Evolutionary conservation across 2,797 vertebrate species (phyloP).

Genomic region (Acomys russatus): DNA sequence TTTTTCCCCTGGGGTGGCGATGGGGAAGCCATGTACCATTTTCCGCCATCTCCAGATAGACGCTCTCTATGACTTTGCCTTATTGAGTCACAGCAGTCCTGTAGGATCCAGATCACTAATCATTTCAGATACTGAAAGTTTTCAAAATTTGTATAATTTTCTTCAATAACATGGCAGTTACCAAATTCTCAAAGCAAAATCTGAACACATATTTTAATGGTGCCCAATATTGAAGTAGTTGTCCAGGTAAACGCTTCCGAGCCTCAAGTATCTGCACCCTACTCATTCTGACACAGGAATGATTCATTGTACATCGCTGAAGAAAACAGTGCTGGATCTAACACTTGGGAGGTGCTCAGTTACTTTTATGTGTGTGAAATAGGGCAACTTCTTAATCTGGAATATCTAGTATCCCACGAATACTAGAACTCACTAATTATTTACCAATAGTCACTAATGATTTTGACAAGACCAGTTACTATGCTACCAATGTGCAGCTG

Average conservation of each 20-base stretch:
- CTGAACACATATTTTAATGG: neutral
- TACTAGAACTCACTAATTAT: neutral
- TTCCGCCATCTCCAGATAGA: neutral
- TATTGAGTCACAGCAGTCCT: neutral
- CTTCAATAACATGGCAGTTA: neutral
- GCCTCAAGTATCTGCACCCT: neutral
- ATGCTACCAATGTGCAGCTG: neutral
- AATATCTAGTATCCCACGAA: neutral
- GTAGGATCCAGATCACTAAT: neutral
- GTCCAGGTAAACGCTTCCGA: neutral
- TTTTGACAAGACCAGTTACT: neutral
- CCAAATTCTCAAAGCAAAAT: neutral
- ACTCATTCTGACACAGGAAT: neutral
- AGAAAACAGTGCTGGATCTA: neutral
- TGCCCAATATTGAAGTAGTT: neutral
- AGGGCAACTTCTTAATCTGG: neutral
- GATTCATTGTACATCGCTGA: neutral
- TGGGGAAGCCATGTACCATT: neutral
- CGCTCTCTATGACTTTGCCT: neutral
- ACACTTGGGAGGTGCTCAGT: neutral
- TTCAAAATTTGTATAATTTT: neutral
- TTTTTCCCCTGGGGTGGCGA: neutral
- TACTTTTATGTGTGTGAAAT: neutral
- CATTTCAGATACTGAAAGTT: conserved; percentile 20
- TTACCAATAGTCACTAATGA: neutral